Evolutionary conservation across 2,888 invertebrate species (phyloP), one percentile per base, ranked within the genome.

Genomic region (Scrobipalpa atriplicella): DNA sequence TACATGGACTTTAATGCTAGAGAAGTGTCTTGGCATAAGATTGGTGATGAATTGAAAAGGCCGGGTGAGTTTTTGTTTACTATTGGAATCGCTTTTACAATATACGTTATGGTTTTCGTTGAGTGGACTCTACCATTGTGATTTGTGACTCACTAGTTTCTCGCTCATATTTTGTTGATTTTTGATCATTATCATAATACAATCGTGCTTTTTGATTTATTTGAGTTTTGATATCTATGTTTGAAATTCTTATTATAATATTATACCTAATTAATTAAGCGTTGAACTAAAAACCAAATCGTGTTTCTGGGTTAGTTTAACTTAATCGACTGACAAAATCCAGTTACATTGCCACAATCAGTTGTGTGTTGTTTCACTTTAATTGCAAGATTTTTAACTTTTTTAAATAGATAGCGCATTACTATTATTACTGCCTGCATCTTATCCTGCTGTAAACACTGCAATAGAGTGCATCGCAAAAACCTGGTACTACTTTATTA

Each of bases 21-120:
- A 11, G 92, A 92, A 66, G 92, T 92, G 19, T 84, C 87, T 1
- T 92, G 92, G 92, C 92, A 92, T 73, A 89, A 83, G 73, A 92
- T 92, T 39, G 92, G 92, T 5, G 92, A 92, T 68, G 87, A 86
- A 66, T 72, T 92, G 19, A 83, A 86, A 70, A 80, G 81, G 66
- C 84, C 92, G 56, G 90, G 92, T 92, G 69, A 81, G 87, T 79
- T 39, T 47, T 47, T 65, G 51, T n/a, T 56, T 47, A 62, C 47
- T 19, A 13, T 52, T 68, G 66, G 36, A 52, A 56, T 61, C 67
- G 67, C 72, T 65, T 82, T 80, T 79, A 80, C 76, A 80, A 73
- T 76, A 72, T 77, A 76, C 79, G 78, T 76, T 71, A 47, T 62
- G 43, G 64, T 65, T 18, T 13, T 47, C 7, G 43, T 58, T 47